Evolutionary conservation across 2,888 invertebrate genomes (phyloP).

Genomic region (Monoplex corrugatus): DNA sequence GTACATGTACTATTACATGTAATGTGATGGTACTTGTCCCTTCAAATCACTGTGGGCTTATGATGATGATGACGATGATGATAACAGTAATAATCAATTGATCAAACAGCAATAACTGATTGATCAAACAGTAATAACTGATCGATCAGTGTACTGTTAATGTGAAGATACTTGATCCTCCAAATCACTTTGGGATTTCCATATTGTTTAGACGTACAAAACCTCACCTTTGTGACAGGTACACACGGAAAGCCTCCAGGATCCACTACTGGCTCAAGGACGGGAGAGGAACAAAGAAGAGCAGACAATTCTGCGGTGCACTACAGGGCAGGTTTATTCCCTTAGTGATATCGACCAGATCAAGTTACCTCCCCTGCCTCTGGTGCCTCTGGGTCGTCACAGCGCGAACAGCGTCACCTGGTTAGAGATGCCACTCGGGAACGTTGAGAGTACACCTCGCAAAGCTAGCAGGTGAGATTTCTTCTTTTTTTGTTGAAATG

Average conservation of each 20-base stretch:
- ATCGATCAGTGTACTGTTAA: too few species aligned
- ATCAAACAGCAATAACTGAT: too few species aligned
- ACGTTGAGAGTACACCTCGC: constrained; percentile 78
- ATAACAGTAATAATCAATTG: too few species aligned
- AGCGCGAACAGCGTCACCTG: constrained; percentile 76
- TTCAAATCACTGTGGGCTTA: too few species aligned
- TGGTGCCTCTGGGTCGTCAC: constrained; percentile 79
- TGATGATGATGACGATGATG: too few species aligned
- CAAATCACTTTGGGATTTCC: too few species aligned
- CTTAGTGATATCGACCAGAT: constrained; percentile 76
- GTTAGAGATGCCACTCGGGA: constrained; percentile 77
- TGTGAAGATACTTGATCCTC: too few species aligned
- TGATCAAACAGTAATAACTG: too few species aligned
- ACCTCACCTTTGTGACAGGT: constrained; percentile 67
- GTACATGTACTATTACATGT: too few species aligned
- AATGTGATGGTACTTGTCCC: too few species aligned
- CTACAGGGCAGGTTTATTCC: constrained; percentile 75
- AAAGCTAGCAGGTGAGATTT: constrained; percentile 72
- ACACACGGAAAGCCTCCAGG: constrained; percentile 69
- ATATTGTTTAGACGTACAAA: too few species aligned
- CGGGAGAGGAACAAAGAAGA: constrained; percentile 75
- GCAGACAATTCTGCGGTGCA: constrained; percentile 74
- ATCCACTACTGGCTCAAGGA: constrained; percentile 76
- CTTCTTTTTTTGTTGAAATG: too few species aligned
- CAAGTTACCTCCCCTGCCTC: constrained; percentile 74